Evolutionary conservation across 37 sponge, comb jelly and placozoan species (phyloP), one percentile per base, ranked within the genome.

Genomic region (Cliona cf. orientalis): DNA sequence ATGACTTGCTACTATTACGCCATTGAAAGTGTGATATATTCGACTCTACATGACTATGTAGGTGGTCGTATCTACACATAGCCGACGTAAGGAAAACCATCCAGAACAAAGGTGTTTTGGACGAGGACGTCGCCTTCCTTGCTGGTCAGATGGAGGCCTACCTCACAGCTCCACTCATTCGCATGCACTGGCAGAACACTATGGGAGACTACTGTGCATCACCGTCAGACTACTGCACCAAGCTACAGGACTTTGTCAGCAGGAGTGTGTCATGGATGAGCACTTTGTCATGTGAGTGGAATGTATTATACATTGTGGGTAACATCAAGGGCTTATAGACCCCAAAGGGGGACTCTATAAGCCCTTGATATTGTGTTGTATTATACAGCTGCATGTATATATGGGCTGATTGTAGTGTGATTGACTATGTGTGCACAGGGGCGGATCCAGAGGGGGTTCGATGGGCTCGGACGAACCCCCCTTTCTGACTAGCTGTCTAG

Each of bases 71-170:
- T 29, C 78, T 88, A 42, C 78, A 88, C 64, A 69, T 88, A 1
- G 36, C 5, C 44, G 80, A 57, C 80, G 21, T 31, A 23, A 17
- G 72, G 3, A 3, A 4, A 31, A 53, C 69, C 55, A 55, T 28
- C 36, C 40, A 32, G 6, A 22, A n/a, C 22, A 57, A 19, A 33
- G 55, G 2, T 1, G 26, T 14, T 0, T 29, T 78, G 1, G 91
- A 92, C 66, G 73, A 82, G 32, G 84, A 82, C 43, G 72, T 95
- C 41, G 94, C 95, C 35, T 81, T 87, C 55, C 74, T 82, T 7
- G 97, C 97, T 58, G 99, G 99, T 7, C 70, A 66, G 69, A 49
- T 88, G 58, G 99, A 98, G 68, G 97, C 88, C 25, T 66, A 64
- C 60, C 76, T 89, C 31, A 96, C 95, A 22, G 95, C 86, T 21